These are phyloP conservation scores for Dryomyza anilis DNA, from an alignment of 2,888 invertebrate genomes.

Conservation along the genomic window DNA sequence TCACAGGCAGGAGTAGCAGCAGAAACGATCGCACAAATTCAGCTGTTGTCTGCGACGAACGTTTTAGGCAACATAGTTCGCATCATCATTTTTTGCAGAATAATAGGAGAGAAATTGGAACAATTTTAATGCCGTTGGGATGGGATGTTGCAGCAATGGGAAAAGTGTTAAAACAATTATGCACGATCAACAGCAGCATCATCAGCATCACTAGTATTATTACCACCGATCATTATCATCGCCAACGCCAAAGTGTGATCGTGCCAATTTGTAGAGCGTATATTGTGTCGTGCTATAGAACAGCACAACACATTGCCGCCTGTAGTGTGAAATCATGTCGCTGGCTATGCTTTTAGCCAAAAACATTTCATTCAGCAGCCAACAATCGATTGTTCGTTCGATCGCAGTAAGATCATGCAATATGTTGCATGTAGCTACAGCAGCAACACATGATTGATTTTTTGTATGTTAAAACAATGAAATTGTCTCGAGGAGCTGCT, in stretches of 20 bases:
- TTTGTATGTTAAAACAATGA: neutral
- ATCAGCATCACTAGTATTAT: neutral
- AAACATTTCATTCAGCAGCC: neutral
- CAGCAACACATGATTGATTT: slow-evolving; percentile 7
- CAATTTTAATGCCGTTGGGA: neutral
- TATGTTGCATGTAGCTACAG: slow-evolving; percentile 1
- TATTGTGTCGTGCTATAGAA: neutral
- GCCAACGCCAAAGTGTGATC: neutral
- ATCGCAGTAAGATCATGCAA: neutral
- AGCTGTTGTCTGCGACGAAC: too few species aligned
- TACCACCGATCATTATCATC: neutral
- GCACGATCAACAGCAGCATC: neutral
- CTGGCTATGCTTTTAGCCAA: neutral
- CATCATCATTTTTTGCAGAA: too few species aligned
- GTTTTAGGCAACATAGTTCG: too few species aligned
- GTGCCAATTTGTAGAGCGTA: neutral
- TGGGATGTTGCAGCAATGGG: neutral
- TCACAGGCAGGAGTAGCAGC: too few species aligned
- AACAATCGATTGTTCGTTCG: neutral
- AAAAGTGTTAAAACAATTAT: neutral
- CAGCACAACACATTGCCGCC: neutral
- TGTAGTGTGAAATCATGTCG: slow-evolving; percentile 5
- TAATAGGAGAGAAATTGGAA: neutral
- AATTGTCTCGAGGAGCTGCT: neutral
- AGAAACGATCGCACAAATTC: too few species aligned